Evolutionary conservation across 2,888 invertebrate genomes (phyloP), one percentile per base, ranked within the genome.

Genomic region (Lysandra coridon): DNA sequence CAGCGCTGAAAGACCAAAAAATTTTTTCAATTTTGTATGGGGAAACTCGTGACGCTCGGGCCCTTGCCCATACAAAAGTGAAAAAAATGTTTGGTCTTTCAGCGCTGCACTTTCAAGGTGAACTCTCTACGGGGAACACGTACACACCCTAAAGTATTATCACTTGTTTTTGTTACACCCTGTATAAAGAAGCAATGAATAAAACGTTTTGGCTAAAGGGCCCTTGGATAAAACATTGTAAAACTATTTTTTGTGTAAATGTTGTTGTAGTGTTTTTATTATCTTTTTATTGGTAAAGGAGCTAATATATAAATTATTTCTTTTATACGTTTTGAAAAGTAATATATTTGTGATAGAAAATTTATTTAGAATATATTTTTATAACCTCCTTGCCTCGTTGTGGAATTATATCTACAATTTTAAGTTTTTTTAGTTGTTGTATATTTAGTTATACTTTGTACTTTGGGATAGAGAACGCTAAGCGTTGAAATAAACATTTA

Each of bases 301-400:
- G 57, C 12, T 69, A 69, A 30, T 62, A 62, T 62, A 23, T 23
- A 10, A 62, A 62, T 69, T 30, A 30, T 69, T 69, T 69, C 0
- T 69, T 64, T 30, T 64, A 64, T 64, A 30, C 12, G 12, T 64
- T 64, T 64, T 64, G 2, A 30, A 64, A 64, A 30, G 64, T 12
- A 64, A 64, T 64, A 64, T 64, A 30, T 30, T 53, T 64, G 64
- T 64, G 64, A 30, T 64, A 12, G 12, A 64, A 30, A 30, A 64
- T 64, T 64, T 64, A 64, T 69, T 69, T 33, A 69, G 5, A 37
- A 69, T 17, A 69, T 37, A 69, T 69, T 69, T 69, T 69, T 69
- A 14, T 14, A 33, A 69, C 30, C 30, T 30, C 23, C 69, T 69
- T 33, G 33, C 33, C 69, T 12, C 12, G n/a, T 62, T 69, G 12